Evolutionary conservation across 1,140 invertebrate genomes (phyloP).

Genomic region (Stratiolaelaps scimitus): DNA sequence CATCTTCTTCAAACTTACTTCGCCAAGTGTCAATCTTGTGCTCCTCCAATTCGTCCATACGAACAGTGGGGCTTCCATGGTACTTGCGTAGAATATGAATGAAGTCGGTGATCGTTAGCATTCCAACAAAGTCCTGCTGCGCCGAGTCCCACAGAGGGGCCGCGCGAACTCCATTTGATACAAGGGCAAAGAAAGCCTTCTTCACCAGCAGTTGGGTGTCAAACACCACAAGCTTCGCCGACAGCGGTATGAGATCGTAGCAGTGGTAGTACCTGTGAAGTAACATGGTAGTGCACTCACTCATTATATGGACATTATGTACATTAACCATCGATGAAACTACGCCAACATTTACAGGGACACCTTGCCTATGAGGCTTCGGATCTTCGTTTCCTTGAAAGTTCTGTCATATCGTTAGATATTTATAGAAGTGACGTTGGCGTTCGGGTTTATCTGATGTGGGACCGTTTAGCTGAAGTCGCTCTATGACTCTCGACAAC

Average conservation of each 20-base stretch:
- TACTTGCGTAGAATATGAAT: slow-evolving; percentile 90
- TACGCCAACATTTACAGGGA: too few relatives aligned
- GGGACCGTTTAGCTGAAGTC: too few relatives aligned
- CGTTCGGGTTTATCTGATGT: too few relatives aligned
- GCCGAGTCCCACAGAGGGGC: slow-evolving; percentile 92
- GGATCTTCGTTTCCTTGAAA: too few relatives aligned
- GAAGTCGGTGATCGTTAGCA: slow-evolving; percentile 99
- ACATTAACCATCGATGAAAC: too few relatives aligned
- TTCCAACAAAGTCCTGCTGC: slow-evolving; percentile 70
- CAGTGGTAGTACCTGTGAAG: slow-evolving; percentile 47
- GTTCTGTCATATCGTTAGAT: too few relatives aligned
- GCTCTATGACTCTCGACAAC: too few relatives aligned
- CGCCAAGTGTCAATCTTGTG: slow-evolving; percentile 92
- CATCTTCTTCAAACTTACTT: slow-evolving; percentile 51
- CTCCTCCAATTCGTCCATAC: slow-evolving; percentile 91
- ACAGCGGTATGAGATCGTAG: slow-evolving; percentile 97
- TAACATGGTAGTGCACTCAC: too few relatives aligned
- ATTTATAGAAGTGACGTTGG: too few relatives aligned
- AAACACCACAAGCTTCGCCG: slow-evolving; percentile 96
- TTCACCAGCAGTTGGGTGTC: slow-evolving; percentile 95
- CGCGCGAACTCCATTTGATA: slow-evolving; percentile 94
- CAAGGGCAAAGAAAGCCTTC: slow-evolving; percentile 96
- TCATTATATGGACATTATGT: too few relatives aligned
- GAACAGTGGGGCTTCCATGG: slow-evolving; percentile 72
- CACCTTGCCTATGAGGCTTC: too few relatives aligned